Evolutionary conservation across 2,113 vertebrate genomes (phyloP).

Genomic region (Pongo abelii): DNA sequence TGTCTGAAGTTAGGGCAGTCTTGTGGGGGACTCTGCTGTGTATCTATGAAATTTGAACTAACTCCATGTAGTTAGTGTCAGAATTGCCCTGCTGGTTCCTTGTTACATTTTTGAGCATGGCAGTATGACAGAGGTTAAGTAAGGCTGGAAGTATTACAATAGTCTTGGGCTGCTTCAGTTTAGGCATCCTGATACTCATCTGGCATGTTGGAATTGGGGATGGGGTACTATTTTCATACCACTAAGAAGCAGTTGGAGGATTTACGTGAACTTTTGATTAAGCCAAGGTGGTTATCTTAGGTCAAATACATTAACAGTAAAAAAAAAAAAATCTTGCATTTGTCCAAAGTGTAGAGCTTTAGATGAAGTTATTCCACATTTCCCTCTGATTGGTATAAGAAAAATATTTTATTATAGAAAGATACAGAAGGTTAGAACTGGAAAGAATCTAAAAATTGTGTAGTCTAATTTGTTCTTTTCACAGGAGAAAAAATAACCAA

Average conservation of each 20-base stretch:
- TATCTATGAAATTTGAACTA: neutral
- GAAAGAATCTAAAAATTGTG: neutral
- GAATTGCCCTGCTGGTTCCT: neutral
- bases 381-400: neutral
- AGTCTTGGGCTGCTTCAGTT: neutral
- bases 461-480: neutral
- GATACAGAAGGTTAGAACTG: neutral
- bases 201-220: neutral
- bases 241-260: neutral
- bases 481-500: neutral
- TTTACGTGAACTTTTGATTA: neutral
- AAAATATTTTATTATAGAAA: neutral
- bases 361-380: neutral
- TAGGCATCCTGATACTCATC: neutral
- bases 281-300: neutral
- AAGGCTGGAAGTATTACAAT: neutral
- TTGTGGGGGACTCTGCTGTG: neutral
- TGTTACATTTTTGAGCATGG: neutral
- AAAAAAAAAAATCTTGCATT: neutral
- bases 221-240: neutral
- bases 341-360: neutral
- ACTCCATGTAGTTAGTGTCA: neutral
- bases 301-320: neutral
- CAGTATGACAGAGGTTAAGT: neutral
- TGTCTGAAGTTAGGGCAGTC: neutral